Conservation (phyloP, 2,888 invertebrate genomes). For the Sipunculus nudus region DNA sequence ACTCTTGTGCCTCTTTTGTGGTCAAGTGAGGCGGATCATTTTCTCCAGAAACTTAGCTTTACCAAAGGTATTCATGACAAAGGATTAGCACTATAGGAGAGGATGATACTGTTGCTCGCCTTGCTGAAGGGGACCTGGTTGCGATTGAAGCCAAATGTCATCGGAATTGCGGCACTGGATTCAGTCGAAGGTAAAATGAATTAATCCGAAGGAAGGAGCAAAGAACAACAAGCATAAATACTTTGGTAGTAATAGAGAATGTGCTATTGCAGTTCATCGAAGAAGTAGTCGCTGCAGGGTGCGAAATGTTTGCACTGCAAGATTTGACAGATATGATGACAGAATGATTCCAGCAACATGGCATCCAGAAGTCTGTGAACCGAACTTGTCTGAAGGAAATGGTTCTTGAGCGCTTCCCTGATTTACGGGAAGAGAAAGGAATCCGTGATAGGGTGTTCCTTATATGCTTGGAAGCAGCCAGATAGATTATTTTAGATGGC, state of each 20-base stretch:
- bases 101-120: constrained; percentile 21
- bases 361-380: too few relatives aligned
- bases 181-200: constrained; percentile 16
- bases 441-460: constrained; percentile 19
- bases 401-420: too few relatives aligned
- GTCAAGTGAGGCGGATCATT: constrained; percentile 18
- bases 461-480: constrained; percentile 19
- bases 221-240: constrained; percentile 16
- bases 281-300: constrained; percentile 28
- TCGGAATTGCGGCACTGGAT: constrained; percentile 26
- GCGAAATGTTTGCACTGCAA: constrained; percentile 21
- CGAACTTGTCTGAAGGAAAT: too few relatives aligned
- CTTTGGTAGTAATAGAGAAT: constrained; percentile 25
- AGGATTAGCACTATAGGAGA: constrained; percentile 18
- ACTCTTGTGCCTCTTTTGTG: too few relatives aligned
- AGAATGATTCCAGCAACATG: constrained; percentile 14
- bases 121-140: constrained; percentile 23
- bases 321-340: constrained; percentile 31
- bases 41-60: constrained; percentile 17
- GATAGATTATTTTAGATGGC: constrained; percentile 20
- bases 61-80: constrained; percentile 19
- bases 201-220: constrained; percentile 11
- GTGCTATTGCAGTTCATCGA: constrained; percentile 24
- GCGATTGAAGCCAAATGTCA: constrained; percentile 24
- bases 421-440: constrained; percentile 26